phyloP scores from a whole-genome alignment of 2,797 vertebrate species.

The Picus viridis region DNA sequence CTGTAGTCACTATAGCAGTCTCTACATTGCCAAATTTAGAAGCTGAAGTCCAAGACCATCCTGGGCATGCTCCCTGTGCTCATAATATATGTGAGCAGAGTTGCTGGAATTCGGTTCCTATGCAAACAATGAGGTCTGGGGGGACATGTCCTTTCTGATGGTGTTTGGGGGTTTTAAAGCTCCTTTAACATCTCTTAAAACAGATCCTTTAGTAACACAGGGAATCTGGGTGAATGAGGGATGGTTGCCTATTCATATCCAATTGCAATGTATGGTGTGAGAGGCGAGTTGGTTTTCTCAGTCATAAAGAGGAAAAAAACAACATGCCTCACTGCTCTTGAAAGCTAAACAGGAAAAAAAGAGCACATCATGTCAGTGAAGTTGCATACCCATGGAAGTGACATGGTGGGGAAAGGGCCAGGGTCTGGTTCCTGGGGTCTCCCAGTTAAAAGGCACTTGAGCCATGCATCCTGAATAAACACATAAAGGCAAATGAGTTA shows the following conservation, averaged over 20 bases:
- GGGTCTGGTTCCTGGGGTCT: not conserved
- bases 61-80: not conserved
- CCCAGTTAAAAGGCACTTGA: not conserved
- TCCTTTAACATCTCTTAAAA: not conserved
- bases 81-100: fast-evolving
- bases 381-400: not conserved
- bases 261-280: not conserved
- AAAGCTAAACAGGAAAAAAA: not conserved
- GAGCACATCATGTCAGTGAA: not conserved
- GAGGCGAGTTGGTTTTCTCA: not conserved
- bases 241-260: not conserved
- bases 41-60: not conserved
- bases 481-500: not conserved
- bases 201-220: not conserved
- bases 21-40: not conserved
- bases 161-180: not conserved
- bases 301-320: not conserved
- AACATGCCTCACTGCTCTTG: not conserved
- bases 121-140: not conserved
- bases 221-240: not conserved
- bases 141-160: fast-evolving
- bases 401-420: not conserved
- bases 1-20: not conserved
- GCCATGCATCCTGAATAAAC: not conserved
- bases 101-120: not conserved